Percentiles rank a stretch among this genome's conserved stretches.
These are phyloP conservation scores for Florisuga fusca DNA, from an alignment of 2,797 vertebrate species.

Conservation along the genomic window DNA sequence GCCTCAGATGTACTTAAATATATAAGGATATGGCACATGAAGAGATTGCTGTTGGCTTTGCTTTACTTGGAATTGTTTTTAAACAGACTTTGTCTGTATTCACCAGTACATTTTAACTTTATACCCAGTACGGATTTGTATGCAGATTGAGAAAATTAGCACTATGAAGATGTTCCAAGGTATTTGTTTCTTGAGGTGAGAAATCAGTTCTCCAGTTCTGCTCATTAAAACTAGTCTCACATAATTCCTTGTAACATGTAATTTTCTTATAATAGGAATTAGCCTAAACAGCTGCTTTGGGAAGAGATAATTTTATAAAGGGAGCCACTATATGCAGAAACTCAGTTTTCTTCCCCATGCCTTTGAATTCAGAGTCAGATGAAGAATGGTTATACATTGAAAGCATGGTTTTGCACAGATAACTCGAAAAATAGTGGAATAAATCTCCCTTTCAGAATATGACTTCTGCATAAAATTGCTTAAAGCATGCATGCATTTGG, in stretches of 20 bases:
- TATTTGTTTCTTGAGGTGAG: neutral
- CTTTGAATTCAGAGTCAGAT: neutral
- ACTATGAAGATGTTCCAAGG: neutral
- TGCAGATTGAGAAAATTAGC: neutral
- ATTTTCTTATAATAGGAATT: neutral
- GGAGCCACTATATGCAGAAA: neutral
- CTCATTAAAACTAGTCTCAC: neutral
- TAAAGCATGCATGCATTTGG: fast-evolving
- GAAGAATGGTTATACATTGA: neutral
- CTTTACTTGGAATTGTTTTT: neutral
- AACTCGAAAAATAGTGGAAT: neutral
- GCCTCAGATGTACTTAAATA: neutral
- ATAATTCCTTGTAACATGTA: neutral
- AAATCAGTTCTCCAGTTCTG: neutral
- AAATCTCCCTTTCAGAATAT: neutral
- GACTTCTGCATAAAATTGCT: neutral
- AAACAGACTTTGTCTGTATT: neutral
- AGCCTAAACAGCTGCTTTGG: neutral
- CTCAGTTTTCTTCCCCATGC: neutral
- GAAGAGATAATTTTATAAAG: neutral
- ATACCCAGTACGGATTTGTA: neutral
- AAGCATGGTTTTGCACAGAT: neutral
- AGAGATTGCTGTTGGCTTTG: neutral
- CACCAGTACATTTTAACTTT: neutral
- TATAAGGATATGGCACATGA: neutral